phyloP scores from a whole-genome alignment of 2,113 vertebrate species.

The Tangachromis dhanisi region DNA sequence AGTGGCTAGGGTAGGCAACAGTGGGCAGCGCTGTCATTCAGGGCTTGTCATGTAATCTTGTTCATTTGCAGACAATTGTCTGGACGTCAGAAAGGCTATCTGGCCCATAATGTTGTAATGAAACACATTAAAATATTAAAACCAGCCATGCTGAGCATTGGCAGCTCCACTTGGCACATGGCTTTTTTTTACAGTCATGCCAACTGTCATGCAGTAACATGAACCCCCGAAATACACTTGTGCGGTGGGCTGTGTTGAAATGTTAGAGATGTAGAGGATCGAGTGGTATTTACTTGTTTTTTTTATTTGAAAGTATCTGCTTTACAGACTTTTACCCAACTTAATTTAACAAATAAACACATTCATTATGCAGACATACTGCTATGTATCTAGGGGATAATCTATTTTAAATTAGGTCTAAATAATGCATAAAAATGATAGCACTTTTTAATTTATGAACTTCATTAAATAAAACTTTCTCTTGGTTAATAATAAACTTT shows the following conservation, averaged over 20 bases:
- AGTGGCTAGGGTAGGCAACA: slow-evolving; percentile 66
- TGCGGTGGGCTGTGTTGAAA: slow-evolving; percentile 35
- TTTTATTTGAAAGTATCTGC: not conserved
- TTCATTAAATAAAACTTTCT: not conserved
- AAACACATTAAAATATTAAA: slow-evolving; percentile 81
- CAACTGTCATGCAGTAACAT: slow-evolving; percentile 63
- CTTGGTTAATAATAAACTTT: not conserved
- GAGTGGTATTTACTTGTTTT: not conserved
- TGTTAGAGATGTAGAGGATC: slow-evolving; percentile 5
- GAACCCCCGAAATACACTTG: slow-evolving; percentile 49
- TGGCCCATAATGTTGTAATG: slow-evolving; percentile 73
- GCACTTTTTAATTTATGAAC: not conserved
- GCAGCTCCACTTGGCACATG: slow-evolving; percentile 62
- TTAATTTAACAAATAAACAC: not conserved
- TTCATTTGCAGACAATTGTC: slow-evolving; percentile 78
- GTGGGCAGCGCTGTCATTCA: slow-evolving; percentile 68
- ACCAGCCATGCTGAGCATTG: slow-evolving; percentile 66
- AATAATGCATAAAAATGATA: not conserved
- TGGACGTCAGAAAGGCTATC: slow-evolving; percentile 76
- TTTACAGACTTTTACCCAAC: not conserved
- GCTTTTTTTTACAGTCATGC: slow-evolving; percentile 58
- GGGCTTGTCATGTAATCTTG: slow-evolving; percentile 77
- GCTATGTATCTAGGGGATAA: not conserved
- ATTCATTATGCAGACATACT: not conserved
- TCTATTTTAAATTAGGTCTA: not conserved